Evolutionary conservation across 2,113 vertebrate species (phyloP).

Genomic region (Motacilla tschutschensis): DNA sequence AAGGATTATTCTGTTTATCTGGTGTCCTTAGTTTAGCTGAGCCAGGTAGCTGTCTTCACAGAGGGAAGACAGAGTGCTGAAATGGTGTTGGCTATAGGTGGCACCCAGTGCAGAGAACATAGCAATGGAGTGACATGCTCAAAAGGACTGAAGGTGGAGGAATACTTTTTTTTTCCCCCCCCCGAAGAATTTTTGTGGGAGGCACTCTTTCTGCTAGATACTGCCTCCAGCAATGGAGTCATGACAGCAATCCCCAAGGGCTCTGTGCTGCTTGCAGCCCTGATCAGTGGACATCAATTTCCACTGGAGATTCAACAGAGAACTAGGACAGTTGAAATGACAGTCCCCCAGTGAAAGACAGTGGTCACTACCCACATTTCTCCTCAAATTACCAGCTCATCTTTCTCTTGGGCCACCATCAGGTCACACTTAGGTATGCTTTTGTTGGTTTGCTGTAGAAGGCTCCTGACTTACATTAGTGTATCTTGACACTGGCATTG

Average conservation of each 20-base stretch:
- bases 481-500: background rate
- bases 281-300: background rate
- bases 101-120: background rate
- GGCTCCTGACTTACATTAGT: background rate
- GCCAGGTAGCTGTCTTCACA: background rate
- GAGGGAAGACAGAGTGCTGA: background rate
- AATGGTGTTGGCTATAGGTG: rapidly evolving
- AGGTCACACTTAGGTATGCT: background rate
- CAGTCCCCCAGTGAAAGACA: background rate
- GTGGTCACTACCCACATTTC: background rate
- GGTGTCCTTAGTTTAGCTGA: background rate
- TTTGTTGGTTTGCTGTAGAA: background rate
- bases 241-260: background rate
- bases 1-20: background rate
- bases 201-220: background rate
- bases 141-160: background rate
- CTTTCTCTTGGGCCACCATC: background rate
- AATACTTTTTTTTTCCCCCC: background rate
- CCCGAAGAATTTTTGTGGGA: background rate
- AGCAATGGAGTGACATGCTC: background rate
- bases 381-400: background rate
- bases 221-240: background rate
- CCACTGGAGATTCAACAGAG: background rate
- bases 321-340: background rate
- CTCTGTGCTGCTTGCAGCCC: background rate